Base-by-base conservation (phyloP, 2,113 vertebrate genomes). In the Sylvilagus bachmani region DNA sequence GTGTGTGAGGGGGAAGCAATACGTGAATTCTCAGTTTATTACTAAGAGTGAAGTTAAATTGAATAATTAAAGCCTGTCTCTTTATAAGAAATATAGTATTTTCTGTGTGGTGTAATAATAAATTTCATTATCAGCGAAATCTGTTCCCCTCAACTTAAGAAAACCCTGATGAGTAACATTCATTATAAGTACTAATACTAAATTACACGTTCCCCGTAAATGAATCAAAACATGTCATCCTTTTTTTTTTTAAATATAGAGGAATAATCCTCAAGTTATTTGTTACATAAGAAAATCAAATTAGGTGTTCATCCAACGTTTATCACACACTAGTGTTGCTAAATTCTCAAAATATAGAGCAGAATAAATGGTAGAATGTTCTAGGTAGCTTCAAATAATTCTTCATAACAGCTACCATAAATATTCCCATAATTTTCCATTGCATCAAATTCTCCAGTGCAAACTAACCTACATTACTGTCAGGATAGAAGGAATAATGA, bases 401-500 rank as follows among this genome's bases (percentile, higher is more conserved):
- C 67, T 88, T 53, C 67, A 82, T 61, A 89, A 84, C 14, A 91
- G 11, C 33, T 8, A 58, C 6, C 22, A 83, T 81, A 89, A 95
- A 89, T 90, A 86, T 77, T 86, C 29, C 12, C 51, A 78, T 87
- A 83, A 91, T 90, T 95, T 97, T 93, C 67, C 71, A 87, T 51
- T 92, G 49, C 31, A 86, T 29, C 61, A 94, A 74, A 90, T 85
- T 91, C 36, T 91, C 81, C 27, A 81, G 81, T 81, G 77, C 11
- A 75, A 87, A n/a, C 10, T 94, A 86, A 67, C 64, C 17, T 89
- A 61, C 61, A 89, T 91, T 91, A 89, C 55, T 93, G 67, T 93
- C 36, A 74, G 14, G 91, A 84, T 87, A 71, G 49, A 95, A 96
- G 90, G n/a, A 87, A 86, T 93, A 96, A 95, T 93, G 77, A 94